phyloP scores from a whole-genome alignment of 1,140 invertebrate genomes.

The Caenorhabditis briggsae region DNA sequence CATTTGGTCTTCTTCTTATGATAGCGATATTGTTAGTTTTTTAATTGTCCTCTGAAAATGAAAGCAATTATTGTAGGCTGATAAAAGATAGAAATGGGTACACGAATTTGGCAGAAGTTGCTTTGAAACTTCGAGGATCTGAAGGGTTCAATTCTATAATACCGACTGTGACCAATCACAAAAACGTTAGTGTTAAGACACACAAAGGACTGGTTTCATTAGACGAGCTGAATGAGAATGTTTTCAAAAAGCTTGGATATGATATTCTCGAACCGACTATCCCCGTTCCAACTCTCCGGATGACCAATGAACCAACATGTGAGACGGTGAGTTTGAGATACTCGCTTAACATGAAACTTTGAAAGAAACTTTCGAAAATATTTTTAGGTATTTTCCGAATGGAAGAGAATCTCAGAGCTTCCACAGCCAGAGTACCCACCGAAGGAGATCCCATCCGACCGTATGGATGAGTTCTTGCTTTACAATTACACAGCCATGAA shows the following conservation, averaged over 20 bases:
- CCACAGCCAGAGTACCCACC: constrained; percentile 13
- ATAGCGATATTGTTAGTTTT: constrained; percentile 12
- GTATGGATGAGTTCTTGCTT: background rate
- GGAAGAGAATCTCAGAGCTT: background rate
- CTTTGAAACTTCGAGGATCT: background rate
- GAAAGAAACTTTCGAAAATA: background rate
- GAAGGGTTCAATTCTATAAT: background rate
- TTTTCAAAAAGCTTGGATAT: constrained; percentile 13
- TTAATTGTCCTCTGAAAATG: background rate
- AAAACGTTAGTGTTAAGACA: background rate
- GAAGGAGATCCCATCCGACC: background rate
- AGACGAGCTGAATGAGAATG: constrained; percentile 27
- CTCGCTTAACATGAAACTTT: no score
- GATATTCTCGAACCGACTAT: background rate
- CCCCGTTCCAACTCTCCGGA: constrained; percentile 8
- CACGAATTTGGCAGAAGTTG: background rate
- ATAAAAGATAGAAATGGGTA: background rate
- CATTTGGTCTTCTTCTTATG: background rate
- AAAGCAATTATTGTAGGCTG: background rate
- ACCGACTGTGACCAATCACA: background rate
- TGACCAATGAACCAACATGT: constrained; percentile 23
- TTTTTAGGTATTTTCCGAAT: constrained; percentile 1
- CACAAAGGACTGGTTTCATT: background rate
- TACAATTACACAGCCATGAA: background rate
- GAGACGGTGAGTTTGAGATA: no score